Base-by-base conservation (phyloP, 2,888 invertebrate genomes). In the Frankliniella fusca region DNA sequence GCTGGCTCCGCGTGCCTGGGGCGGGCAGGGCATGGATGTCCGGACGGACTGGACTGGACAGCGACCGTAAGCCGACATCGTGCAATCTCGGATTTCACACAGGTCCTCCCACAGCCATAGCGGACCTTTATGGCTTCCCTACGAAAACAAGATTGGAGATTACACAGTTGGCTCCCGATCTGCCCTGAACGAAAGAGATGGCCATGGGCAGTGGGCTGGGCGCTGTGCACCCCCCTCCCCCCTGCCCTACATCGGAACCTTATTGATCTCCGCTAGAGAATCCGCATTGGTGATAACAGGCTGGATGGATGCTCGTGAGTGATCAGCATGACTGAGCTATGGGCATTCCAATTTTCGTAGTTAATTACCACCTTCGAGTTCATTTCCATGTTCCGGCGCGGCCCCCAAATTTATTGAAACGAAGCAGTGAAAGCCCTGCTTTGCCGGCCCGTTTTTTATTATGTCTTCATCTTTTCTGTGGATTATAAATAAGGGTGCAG, bases 101-200 rank as follows among this genome's bases (percentile, higher is more conserved):
- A 23, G 70, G 23, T 23, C 70, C 70, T 20, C 70, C 70, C 54
- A 15, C 23, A 10, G n/a, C 70, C 65, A n/a, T 3, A 11, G 54
- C 18, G 20, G 65, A 9, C 65, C 23, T 70, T 70, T 70, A 23
- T n/a, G 70, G 70, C 70, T 70, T 70, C 70, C 70, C 10, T 70
- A 23, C 70, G n/a, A 70, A 70, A 70, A 70, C 70, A 70, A 70
- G 70, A 23, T 23, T 70, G n/a, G n/a, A 70, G 70, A 70, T 70
- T 70, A 70, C 10, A 20, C 23, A 9, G 38, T 5, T 38, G 38
- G 70, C n/a, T 70, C n/a, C 20, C 23, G 70, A 70, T 70, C 70
- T 23, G 70, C 65, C n/a, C 20, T 54, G 54, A 18, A 11, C 54
- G 54, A 54, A 38, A 3, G 38, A 38, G 38, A 38, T 38, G 38